Conservation (phyloP, 2,888 invertebrate species). For the Nyleta sp. region DNA sequence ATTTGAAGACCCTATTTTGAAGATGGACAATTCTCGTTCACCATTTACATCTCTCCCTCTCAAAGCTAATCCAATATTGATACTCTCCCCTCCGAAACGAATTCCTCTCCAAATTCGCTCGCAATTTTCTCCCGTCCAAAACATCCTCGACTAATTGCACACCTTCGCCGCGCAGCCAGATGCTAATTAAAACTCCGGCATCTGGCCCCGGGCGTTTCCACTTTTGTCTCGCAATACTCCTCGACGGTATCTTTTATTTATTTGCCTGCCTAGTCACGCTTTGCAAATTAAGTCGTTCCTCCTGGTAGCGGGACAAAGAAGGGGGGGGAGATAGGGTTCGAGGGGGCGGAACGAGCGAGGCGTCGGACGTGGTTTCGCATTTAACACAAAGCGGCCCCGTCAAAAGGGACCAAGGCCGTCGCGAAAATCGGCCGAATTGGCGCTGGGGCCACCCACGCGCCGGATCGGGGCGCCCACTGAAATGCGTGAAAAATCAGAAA, state of each 20-base stretch:
- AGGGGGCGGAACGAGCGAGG: too few species aligned
- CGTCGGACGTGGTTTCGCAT: slow-evolving; percentile 21
- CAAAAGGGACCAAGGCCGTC: slow-evolving; percentile 49
- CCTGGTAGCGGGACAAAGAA: slow-evolving; percentile 18
- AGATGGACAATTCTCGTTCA: too few species aligned
- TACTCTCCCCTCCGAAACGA: too few species aligned
- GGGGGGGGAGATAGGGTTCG: neutral
- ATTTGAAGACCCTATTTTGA: too few species aligned
- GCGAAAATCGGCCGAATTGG: slow-evolving; percentile 57
- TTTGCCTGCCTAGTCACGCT: slow-evolving; percentile 41
- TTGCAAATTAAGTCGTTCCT: slow-evolving; percentile 54
- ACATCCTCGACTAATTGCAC: neutral
- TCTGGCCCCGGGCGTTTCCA: slow-evolving; percentile 8
- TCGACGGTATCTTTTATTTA: slow-evolving; percentile 35
- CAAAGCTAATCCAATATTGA: too few species aligned
- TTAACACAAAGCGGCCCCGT: slow-evolving; percentile 34
- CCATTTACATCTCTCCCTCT: too few species aligned
- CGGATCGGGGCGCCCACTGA: slow-evolving; percentile 65
- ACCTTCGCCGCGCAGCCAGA: neutral
- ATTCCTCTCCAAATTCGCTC: too few species aligned
- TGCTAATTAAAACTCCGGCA: slow-evolving; percentile 1
- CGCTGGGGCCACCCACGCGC: slow-evolving; percentile 60
- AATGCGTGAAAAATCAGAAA: slow-evolving; percentile 79
- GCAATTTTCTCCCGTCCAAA: neutral
- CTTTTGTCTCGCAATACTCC: slow-evolving; percentile 29